Evolutionary conservation across 2,888 invertebrate genomes (phyloP), one percentile per base, ranked within the genome.

Genomic region (Lacanobia wlatinum): DNA sequence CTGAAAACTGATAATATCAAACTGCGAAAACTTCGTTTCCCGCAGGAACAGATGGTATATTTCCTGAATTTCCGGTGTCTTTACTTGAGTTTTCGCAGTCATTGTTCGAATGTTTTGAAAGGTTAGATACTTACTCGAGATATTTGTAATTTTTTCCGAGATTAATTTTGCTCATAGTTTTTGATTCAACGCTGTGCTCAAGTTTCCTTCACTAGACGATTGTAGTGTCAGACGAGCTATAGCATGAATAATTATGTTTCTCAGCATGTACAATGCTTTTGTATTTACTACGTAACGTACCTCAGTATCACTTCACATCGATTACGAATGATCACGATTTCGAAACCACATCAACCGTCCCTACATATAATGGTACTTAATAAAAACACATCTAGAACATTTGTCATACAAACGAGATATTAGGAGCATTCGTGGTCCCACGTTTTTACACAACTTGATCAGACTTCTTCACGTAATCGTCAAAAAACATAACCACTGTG

Each of bases 381-480:
- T 53, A 71, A 64, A 79, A 71, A 66, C 79, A 55, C 52, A 74
- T 53, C 28, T 46, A 59, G 50, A 70, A 75, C 68, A 69, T 81
- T 59, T 66, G 52, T 71, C 56, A 56, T 52, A 76, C 65, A 70
- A 38, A 68, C 67, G 38, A 62, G 64, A 60, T 58, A 73, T 84
- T 73, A 80, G 74, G 62, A 70, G 46, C 62, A 61, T 66, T 76
- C 28, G n/a, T 38, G 34, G 59, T 72, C 71, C 55, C 79, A 78
- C 78, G 78, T 76, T 80, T 83, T 73, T 73, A 68, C 67, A 53
- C 58, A 70, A 76, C 70, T 38, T 64, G 28, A 2, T 2, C 50
- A 66, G 69, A 64, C 69, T 64, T 79, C 70, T 76, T 80, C 70
- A 70, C 68, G 78, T 85, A 73, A 84, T 72, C 73, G 70, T 79